Evolutionary conservation across 2,888 invertebrate species (phyloP), one percentile per base, ranked within the genome.

Genomic region (Shargacucullia verbasci): DNA sequence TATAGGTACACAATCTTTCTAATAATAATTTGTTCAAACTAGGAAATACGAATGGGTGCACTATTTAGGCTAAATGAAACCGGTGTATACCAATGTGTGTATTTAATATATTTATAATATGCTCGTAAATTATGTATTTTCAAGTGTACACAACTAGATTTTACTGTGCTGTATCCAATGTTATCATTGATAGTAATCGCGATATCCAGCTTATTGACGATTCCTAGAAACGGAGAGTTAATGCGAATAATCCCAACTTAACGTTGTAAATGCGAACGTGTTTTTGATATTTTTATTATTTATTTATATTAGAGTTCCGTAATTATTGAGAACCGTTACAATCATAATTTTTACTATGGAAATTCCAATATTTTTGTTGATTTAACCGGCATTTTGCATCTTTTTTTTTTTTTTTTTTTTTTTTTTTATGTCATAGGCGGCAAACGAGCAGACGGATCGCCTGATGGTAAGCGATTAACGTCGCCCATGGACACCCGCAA

Each of bases 111-210:
- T 33, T 64, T 60, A 55, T 49, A 68, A 49, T 67, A 49, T 57
- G 54, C 64, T 62, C 62, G 50, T 75, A 59, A 65, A 72, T 47
- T 47, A 43, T 46, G 43, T 62, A 50, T 57, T 71, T 65, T 55
- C 8, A 43, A 46, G 10, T 59, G 52, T 53, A 52, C 44, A 46
- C 7, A 29, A 43, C 54, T 63, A 66, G 60, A 58, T 57, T 72
- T 60, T 60, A 73, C 70, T 25, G 53, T 64, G 38, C 44, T 63
- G 48, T 56, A 27, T 20, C 44, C 60, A 67, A 49, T 69, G 61
- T 74, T 74, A 74, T 74, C 74, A 46, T 50, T 44, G 68, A 64
- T 64, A 73, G 60, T 73, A 74, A 74, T 74, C 74, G 74, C 77
- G 77, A 76, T 74, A 74, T 67, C 39, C 77, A 74, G 74, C 77